Base-by-base conservation (phyloP, 2,113 vertebrate species). In the Stigmatopora argus region DNA sequence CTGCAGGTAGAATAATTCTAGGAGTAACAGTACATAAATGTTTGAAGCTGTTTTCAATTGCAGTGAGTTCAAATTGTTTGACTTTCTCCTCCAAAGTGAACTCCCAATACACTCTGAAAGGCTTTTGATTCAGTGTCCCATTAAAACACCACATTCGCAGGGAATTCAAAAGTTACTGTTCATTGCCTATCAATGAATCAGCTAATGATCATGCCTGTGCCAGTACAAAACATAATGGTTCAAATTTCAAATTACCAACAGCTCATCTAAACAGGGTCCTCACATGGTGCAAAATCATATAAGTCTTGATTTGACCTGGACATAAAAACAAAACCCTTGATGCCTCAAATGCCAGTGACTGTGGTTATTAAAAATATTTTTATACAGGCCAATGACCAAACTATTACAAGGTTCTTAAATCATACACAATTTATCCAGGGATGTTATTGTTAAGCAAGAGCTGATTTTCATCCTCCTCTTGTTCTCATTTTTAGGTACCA, bases 401-500 rank as follows among this genome's bases (percentile, higher is more conserved):
- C 58, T 18, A 60, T 13, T 2, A 26, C 51, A 35, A 57, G 21
- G 11, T 12, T 53, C 15, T 11, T 26, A 10, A 59, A n/a, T 15
- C 15, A 19, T 8, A 49, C 19, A 14, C 10, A 49, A 57, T 69
- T 35, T 19, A 47, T 34, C 47, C 63, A 9, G 44, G 31, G 31
- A 26, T 5, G 56, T 1, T n/a, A 23, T 58, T 48, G 19, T 26
- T 18, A 21, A 23, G 23, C 45, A 21, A n/a, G 62, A 63, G 35
- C 55, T 49, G 9, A 57, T 35, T 46, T 41, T 18, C 23, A 51
- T 11, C 15, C 48, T 45, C 15, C 49, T 78, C 47, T 4, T 48
- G 18, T 23, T 55, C 31, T 65, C 47, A 15, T 69, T 53, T 66
- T 62, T 47, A 86, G 86, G 67, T 85, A 83, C 76, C 78, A 83